phyloP scores from a whole-genome alignment of 2,113 vertebrate species.

The Octodon degus region DNA sequence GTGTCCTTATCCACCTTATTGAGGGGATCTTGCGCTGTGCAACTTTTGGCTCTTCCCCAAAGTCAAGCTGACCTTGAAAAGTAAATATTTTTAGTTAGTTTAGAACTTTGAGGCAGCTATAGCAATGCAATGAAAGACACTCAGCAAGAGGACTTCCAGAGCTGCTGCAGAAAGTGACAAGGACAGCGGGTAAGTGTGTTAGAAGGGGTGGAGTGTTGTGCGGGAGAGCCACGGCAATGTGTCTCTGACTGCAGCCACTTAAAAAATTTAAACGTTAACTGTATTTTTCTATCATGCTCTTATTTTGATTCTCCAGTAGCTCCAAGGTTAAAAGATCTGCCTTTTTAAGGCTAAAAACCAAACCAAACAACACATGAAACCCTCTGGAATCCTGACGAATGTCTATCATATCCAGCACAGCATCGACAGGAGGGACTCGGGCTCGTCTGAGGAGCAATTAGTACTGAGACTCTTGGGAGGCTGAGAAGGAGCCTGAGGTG shows the following conservation, averaged over 20 bases:
- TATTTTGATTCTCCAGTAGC: neutral
- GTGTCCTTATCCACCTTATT: neutral
- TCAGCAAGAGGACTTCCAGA: neutral
- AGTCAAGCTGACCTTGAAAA: neutral
- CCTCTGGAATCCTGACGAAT: neutral
- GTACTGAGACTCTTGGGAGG: neutral
- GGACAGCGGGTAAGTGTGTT: neutral
- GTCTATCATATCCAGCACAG: neutral
- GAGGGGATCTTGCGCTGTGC: neutral
- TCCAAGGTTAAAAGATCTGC: neutral
- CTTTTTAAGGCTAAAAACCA: neutral
- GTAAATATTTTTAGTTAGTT: neutral
- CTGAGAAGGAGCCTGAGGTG: neutral
- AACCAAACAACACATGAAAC: neutral
- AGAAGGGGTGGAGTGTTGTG: neutral
- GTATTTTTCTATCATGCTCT: neutral
- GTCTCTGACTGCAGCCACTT: neutral
- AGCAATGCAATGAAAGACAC: neutral
- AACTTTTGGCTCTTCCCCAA: neutral
- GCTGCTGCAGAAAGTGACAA: neutral
- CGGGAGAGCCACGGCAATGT: neutral
- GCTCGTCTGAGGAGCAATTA: neutral
- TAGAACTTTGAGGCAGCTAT: neutral
- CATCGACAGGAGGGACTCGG: neutral
- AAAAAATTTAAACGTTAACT: neutral